Percentiles rank a stretch among this genome's conserved stretches.
phyloP scores from a whole-genome alignment of 2,888 invertebrate species.

The Cheiracanthium punctorium region DNA sequence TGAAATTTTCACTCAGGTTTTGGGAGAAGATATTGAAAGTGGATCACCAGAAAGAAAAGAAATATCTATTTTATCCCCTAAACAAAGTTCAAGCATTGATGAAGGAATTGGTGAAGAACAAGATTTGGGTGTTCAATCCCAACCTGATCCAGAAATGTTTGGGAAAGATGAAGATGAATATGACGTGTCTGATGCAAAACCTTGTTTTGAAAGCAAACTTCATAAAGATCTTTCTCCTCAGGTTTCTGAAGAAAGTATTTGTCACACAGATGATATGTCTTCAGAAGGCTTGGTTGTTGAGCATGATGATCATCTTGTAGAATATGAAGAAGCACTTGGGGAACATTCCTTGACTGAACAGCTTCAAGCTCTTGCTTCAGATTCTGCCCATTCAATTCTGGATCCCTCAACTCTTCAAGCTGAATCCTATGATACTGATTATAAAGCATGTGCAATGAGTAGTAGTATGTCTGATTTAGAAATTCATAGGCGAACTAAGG shows the following conservation, averaged over 20 bases:
- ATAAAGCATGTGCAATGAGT: conserved; percentile 43
- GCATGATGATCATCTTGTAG: conserved; percentile 66
- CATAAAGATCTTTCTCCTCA: conserved; percentile 43
- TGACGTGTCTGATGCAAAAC: background rate
- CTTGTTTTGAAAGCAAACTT: background rate
- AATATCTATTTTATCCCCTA: conserved; percentile 26
- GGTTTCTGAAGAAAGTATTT: conserved; percentile 57
- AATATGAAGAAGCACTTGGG: conserved; percentile 61
- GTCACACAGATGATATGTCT: conserved; percentile 63
- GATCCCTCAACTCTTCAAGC: conserved; percentile 10
- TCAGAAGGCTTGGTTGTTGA: conserved; percentile 71
- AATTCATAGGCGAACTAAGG: conserved; percentile 52
- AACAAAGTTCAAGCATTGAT: conserved; percentile 28
- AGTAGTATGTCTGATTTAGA: conserved; percentile 52
- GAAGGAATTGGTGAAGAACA: conserved; percentile 70
- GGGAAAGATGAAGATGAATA: conserved; percentile 3
- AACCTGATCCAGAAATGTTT: background rate
- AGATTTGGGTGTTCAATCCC: background rate
- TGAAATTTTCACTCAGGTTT: conserved; percentile 72
- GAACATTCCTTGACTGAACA: conserved; percentile 65
- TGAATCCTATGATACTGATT: conserved; percentile 35
- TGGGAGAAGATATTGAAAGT: conserved; percentile 72
- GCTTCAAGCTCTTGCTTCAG: conserved; percentile 64
- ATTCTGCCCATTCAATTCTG: conserved; percentile 18
- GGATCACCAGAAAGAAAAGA: conserved; percentile 72